Base-by-base conservation (phyloP, 2,888 invertebrate species). In the Zaprionus lineosus region DNA sequence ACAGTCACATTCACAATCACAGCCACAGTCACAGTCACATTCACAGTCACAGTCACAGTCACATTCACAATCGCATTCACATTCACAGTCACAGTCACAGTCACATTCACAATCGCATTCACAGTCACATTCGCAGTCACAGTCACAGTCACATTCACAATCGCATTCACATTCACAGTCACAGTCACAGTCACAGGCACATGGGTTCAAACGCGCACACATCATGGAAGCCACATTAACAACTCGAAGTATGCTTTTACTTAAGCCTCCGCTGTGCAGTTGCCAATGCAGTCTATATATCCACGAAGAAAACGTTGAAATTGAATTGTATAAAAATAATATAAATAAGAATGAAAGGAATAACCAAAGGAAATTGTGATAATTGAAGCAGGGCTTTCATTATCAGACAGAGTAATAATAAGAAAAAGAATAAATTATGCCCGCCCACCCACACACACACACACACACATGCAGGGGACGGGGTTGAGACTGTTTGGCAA, bases 351-450 rank as follows among this genome's bases (percentile, higher is more conserved):
- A 39, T 5, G 6, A 39, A 8, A 28, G 34, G 60, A 46, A 41
- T 44, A 60, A 36, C 51, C 50, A 16, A 52, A 26, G 43, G 47
- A 61, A 72, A 67, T 56, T 72, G 73, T 69, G 73, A 84, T 70
- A 77, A 77, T 84, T 84, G 84, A 72, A 78, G 78, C 39, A 48
- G 64, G 84, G 78, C 83, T 82, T 84, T 83, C 21, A 44, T 41
- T 46, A 34, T 16, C 46, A 61, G 72, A 68, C 59, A 61, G 53
- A 43, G 50, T 19, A 11, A 58, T 34, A 41, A 58, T 47, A 51
- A 64, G 72, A 55, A 61, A 60, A 79, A 76, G 81, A 81, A 81
- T 81, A 81, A 81, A 81, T 81, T 81, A 81, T 81, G 71, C 60
- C 67, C 83, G 79, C 79, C 71, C n/a, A n/a, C n/a, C 56, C 71